Evolutionary conservation across 2,797 vertebrate genomes (phyloP), one percentile per base, ranked within the genome.

Genomic region (Hippopotamyrus pictus): DNA sequence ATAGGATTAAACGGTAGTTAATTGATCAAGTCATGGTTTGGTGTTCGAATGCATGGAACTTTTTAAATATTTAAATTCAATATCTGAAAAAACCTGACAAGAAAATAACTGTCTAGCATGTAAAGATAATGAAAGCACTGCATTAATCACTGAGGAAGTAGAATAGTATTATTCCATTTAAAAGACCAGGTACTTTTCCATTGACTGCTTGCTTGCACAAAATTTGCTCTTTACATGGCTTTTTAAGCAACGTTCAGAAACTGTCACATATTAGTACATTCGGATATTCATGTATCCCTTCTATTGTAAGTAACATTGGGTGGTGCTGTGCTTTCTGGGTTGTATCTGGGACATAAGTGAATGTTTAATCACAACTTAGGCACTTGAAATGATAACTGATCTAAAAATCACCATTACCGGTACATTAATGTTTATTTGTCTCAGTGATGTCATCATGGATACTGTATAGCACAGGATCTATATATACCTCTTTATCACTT

Each of bases 21-120:
- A 88, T 89, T 90, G 91, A 88, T 87, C 91, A 90, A 91, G 90
- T 90, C 3, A 29, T 14, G 51, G 1, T 82, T 41, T 12, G 19
- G 62, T 8, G 57, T 41, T 65, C 9, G 8, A 83, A 65, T 54
- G 12, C 54, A 19, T 59, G 9, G 62, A 62, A 54, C 6, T 29
- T 48, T 53, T 57, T 82, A n/a, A 62, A 89, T 89, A 82, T 83
- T 89, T 89, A 54, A 84, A 22, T 51, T n/a, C 11, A 53, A 11
- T 83, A 76, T 83, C 53, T 59, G 2, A 62, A 62, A 62, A 84
- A 85, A 46, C 57, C 37, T 59, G 33, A 46, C 29, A 19, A n/a
- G 4, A 79, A 46, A 79, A 79, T 19, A 79, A 46, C 76, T 79
- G 37, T 79, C 2, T 79, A 79, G 76, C 76, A 46, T 79, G 33